Evolutionary conservation across 2,113 vertebrate genomes (phyloP).

Genomic region (Eonycteris spelaea): DNA sequence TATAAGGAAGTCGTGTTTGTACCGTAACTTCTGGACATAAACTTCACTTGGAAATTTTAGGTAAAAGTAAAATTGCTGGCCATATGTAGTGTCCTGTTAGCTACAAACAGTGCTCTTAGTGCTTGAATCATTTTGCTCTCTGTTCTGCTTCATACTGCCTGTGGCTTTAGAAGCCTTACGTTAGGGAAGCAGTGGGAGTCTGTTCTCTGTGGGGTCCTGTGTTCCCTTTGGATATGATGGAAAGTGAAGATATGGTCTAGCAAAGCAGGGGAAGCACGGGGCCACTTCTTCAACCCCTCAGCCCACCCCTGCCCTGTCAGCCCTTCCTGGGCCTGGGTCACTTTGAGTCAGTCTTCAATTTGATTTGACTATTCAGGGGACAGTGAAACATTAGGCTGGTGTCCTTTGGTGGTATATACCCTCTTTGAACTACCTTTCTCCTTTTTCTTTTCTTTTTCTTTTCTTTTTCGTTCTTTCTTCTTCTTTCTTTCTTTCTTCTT

Average conservation of each 20-base stretch:
- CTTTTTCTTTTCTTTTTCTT: neutral
- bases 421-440: neutral
- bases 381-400: neutral
- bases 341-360: neutral
- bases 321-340: neutral
- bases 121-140: neutral
- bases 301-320: neutral
- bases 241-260: neutral
- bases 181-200: neutral
- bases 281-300: fast-evolving
- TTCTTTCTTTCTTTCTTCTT: neutral
- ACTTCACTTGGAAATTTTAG: neutral
- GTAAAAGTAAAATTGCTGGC: neutral
- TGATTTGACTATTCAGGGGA: neutral
- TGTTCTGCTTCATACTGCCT: neutral
- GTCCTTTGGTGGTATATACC: neutral
- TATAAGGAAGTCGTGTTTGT: neutral
- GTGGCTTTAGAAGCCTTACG: neutral
- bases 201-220: neutral
- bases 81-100: neutral
- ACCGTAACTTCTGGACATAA: neutral
- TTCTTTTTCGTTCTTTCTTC: no score
- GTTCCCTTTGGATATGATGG: neutral
- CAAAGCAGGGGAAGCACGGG: neutral
- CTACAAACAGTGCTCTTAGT: neutral